Base-by-base conservation (phyloP, 2,113 vertebrate genomes). In the Eublepharis macularius region DNA sequence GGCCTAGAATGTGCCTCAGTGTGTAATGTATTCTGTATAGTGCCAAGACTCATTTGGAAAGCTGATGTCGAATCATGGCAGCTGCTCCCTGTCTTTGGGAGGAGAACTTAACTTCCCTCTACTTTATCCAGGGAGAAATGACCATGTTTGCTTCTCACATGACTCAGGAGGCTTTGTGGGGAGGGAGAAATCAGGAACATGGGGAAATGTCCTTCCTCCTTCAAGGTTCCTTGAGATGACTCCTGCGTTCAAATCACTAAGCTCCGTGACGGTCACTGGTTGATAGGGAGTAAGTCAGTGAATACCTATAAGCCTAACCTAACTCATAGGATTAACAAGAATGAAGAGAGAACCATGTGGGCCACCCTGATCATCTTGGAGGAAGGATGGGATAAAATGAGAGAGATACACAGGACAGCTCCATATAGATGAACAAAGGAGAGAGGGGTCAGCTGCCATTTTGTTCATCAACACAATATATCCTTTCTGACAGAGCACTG, bases 1-100 rank as follows among this genome's bases (percentile, higher is more conserved):
- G 84, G 29, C 74, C 87, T 76, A 84, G 85, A 65, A 80, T 73
- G 84, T 76, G 49, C 72, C 57, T 74, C 29, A 76, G 54, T 36
- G 69, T 65, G 79, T 84, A 85, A 43, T 78, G 69, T 83, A 82
- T 76, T 79, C 70, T 2, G 8, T 39, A 6, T 3, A 82, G 26
- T 68, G 84, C 76, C 54, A 89, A 86, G 60, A 43, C 24, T 86
- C 39, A 49, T 80, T 91, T n/a, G 66, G 70, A 49, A 60, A 32
- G 74, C 16, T 86, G 80, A 65, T 26, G 76, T 83, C 68, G 47
- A 72, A 86, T 75, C 81, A 63, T 39, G 83, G 80, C 66, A 47
- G 47, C 51, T 80, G 83, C 45, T 87, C n/a, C 76, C 29, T 63
- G 74, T 70, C 66, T 65, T 86, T 24, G 17, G 26, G 47, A 16